Conservation (phyloP, 2,113 vertebrate genomes). For the Pelmatolapia mariae region DNA sequence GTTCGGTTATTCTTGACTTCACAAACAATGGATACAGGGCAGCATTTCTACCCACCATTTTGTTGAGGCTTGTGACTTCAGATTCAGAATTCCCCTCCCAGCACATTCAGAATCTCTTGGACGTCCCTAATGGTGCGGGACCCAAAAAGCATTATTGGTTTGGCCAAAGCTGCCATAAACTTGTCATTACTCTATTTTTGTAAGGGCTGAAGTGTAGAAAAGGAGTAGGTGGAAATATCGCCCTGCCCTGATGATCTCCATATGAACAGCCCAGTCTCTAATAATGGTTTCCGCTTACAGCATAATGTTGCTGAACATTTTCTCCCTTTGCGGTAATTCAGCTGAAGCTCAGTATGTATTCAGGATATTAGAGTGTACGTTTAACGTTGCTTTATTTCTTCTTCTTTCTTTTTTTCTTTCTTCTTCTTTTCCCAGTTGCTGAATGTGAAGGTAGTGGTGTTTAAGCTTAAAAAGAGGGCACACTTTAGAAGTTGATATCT, state of each 20-base stretch:
- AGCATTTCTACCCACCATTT: constrained; percentile 13
- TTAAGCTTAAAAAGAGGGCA: not conserved
- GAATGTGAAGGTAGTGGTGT: not conserved
- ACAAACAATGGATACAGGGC: not conserved
- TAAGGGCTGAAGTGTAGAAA: constrained; percentile 29
- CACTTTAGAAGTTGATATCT: not conserved
- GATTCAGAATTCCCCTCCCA: constrained; percentile 22
- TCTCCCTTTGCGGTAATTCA: constrained; percentile 14
- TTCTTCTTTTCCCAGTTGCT: not conserved
- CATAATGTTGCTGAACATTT: constrained; percentile 35
- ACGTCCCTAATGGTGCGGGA: constrained; percentile 2
- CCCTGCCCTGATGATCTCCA: constrained; percentile 60
- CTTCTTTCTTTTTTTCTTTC: not conserved
- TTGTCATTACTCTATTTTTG: constrained; percentile 58
- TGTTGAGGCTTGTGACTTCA: not conserved
- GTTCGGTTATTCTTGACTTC: not conserved
- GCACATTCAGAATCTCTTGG: not conserved
- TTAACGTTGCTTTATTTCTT: not conserved
- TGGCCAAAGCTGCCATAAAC: constrained; percentile 46
- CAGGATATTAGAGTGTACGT: not conserved
- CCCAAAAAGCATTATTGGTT: constrained; percentile 50
- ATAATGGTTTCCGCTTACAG: constrained; percentile 62
- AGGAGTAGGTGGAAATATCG: constrained; percentile 46
- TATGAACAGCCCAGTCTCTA: constrained; percentile 53
- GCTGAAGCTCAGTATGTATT: not conserved